Conservation (phyloP, 2,113 vertebrate genomes). For the Eulemur macaco region DNA sequence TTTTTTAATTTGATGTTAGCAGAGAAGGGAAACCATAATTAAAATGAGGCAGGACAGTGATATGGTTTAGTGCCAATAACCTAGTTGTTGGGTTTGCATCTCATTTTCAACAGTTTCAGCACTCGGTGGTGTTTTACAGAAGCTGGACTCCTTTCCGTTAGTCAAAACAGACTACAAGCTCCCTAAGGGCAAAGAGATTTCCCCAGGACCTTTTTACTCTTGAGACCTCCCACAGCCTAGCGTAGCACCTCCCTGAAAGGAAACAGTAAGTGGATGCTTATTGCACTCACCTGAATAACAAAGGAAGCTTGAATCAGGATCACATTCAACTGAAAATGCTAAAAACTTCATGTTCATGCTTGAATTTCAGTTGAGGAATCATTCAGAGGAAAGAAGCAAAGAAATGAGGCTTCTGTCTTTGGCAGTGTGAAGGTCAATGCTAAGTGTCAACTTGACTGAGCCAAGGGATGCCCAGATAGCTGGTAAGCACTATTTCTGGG, state of each 20-base stretch:
- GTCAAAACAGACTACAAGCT: not conserved
- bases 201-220: not conserved
- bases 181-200: not conserved
- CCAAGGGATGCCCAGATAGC: not conserved
- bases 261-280: not conserved
- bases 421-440: not conserved
- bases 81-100: not conserved
- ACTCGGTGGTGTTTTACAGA: not conserved
- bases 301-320: not conserved
- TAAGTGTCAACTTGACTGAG: not conserved
- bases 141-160: not conserved
- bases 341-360: not conserved
- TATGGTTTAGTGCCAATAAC: not conserved
- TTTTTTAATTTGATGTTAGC: constrained; percentile 66
- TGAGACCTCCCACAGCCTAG: not conserved
- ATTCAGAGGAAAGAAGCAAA: not conserved
- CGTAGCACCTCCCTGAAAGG: not conserved
- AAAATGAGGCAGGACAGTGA: constrained; percentile 41
- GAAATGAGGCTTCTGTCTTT: not conserved
- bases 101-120: not conserved
- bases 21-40: constrained; percentile 60
- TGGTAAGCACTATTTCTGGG: not conserved
- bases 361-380: not conserved
- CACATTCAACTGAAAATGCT: not conserved
- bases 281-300: not conserved